These are phyloP conservation scores for Thunnus albacares DNA, from an alignment of 2,797 vertebrate genomes.

Conservation along the genomic window DNA sequence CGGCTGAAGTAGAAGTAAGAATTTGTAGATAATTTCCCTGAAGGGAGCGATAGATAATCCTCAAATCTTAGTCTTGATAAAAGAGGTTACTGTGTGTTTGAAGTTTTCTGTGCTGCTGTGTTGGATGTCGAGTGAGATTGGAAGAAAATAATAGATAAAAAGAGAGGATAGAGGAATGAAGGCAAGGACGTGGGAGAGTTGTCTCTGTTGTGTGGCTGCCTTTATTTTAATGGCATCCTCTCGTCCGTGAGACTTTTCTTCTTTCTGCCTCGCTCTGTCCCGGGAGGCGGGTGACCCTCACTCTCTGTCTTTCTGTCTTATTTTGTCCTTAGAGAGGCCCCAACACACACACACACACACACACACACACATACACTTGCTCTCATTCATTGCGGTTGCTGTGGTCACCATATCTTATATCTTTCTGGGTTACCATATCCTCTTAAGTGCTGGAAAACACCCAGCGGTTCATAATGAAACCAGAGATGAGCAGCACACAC, in stretches of 20 bases:
- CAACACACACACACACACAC: slow-evolving; percentile 7
- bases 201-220: slow-evolving; percentile 39
- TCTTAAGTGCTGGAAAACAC: slow-evolving; percentile 61
- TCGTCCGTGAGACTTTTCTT: slow-evolving; percentile 36
- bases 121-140: slow-evolving; percentile 5
- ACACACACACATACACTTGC: slow-evolving; percentile 7
- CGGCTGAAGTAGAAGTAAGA: background rate
- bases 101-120: background rate
- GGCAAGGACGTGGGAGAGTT: slow-evolving; percentile 64
- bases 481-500: slow-evolving; percentile 24
- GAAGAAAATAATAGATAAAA: slow-evolving; percentile 33
- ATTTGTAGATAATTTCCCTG: slow-evolving; percentile 20
- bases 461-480: slow-evolving; percentile 79
- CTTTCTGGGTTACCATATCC: slow-evolving; percentile 69
- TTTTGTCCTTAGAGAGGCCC: slow-evolving; percentile 47
- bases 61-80: slow-evolving; percentile 12
- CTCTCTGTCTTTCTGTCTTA: slow-evolving; percentile 37
- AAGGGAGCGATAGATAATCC: slow-evolving; percentile 23
- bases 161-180: background rate
- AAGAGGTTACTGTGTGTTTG: slow-evolving; percentile 14
- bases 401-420: slow-evolving; percentile 77
- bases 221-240: slow-evolving; percentile 51
- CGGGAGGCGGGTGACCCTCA: slow-evolving; percentile 58
- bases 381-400: slow-evolving; percentile 63
- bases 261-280: slow-evolving; percentile 40